phyloP scores from a whole-genome alignment of 2,888 invertebrate species.

The Yponomeuta plumbellus region DNA sequence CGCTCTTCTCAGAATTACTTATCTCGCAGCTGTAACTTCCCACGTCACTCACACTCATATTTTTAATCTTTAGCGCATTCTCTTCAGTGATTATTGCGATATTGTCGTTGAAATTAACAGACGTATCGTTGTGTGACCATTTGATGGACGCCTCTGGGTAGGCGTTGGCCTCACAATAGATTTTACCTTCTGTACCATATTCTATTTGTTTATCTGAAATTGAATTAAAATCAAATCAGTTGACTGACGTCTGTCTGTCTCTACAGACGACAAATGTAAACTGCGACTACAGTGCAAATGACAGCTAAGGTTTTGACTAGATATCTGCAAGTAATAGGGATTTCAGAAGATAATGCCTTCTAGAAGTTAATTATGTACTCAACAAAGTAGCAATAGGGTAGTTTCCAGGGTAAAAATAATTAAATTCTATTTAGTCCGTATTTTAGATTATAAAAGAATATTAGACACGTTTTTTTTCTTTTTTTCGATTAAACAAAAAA shows the following conservation, averaged over 20 bases:
- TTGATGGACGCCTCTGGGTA: conserved; percentile 49
- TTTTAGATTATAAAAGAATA: no score
- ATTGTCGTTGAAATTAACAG: conserved; percentile 19
- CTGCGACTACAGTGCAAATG: not conserved
- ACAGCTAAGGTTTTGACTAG: no score
- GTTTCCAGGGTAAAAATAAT: no score
- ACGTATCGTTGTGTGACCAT: conserved; percentile 52
- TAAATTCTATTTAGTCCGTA: no score
- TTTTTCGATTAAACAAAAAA: no score
- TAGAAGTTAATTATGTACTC: no score
- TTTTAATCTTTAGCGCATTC: conserved; percentile 40
- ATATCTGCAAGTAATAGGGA: no score
- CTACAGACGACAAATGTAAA: no score
- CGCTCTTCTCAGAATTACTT: conserved; percentile 35
- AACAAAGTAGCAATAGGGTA: no score
- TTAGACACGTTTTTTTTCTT: no score
- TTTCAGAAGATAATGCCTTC: no score
- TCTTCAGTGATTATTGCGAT: conserved; percentile 31
- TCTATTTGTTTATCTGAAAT: conserved; percentile 47
- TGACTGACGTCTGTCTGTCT: not conserved
- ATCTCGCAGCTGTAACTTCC: conserved; percentile 51
- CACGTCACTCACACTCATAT: conserved; percentile 44
- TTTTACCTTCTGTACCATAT: conserved; percentile 42
- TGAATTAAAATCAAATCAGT: not conserved
- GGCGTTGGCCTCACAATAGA: conserved; percentile 49